Evolutionary conservation across 2,113 vertebrate species (phyloP).

Genomic region (Rattus norvegicus): GRCr8 NC_086039.1:68740001-68740500

Average conservation of each 20-base stretch:
- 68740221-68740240: constrained; percentile 38
- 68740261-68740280: constrained; percentile 48
- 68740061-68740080: not conserved
- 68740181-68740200: not conserved
- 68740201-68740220: constrained; percentile 5
- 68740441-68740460: no score
- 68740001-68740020: not conserved
- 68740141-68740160: constrained; percentile 6
- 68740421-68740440: constrained; percentile 24
- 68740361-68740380: not conserved
- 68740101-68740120: not conserved
- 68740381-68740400: not conserved
- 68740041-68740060: not conserved
- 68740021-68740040: not conserved
- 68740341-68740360: constrained; percentile 33
- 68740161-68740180: not conserved
- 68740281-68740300: not conserved
- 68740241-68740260: not conserved
- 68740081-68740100: not conserved
- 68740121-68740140: not conserved
- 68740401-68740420: not conserved
- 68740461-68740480: no score
- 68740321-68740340: not conserved
- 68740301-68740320: not conserved
- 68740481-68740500: no score